Base-by-base conservation (phyloP, 2,888 invertebrate genomes). In the Empis stercorea region DNA sequence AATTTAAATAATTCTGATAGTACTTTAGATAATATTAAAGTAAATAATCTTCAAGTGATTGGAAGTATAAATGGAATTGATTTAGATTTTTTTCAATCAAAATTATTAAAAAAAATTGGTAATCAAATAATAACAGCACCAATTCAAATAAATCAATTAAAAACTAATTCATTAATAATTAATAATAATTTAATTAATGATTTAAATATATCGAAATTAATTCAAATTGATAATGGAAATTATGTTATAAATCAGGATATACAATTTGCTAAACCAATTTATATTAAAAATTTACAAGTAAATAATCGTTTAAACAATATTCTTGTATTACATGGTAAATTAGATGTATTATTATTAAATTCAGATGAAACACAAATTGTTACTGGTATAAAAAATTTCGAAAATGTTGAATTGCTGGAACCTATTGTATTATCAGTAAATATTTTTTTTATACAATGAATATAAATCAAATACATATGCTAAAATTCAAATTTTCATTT, bases 241-340 rank as follows among this genome's bases (percentile, higher is more conserved):
- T 73, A 64, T 56, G 56, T 59, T n/a, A 61, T 75, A 5, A 59
- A 69, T 48, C 68, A 72, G 55, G 66, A 71, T 51, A 55, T 74
- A 16, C 60, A 65, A 51, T 75, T 76, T 54, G 49, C 59, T 1
- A 57, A 65, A 30, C 62, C 69, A 30, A 44, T 75, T 13, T 54
- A 57, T 27, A 63, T 67, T 0, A 65, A 71, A 34, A 57, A 68
- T 13, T 52, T 76, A 11, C 44, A 58, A 5, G 65, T 74, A n/a
- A 56, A 57, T 14, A 57, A 69, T 14, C 63, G 66, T 34, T 57
- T 76, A 17, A 74, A 76, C 59, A 65, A 71, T 41, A 71, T 76
- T 47, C 59, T 64, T 30, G 71, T 76, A 0, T 56, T 55, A 15
- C 56, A 70, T 13, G 64, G 65, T 13, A 61, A 64, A 50, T 59